phyloP scores from a whole-genome alignment of 1,140 invertebrate species.

The Caenorhabditis tropicalis region DNA sequence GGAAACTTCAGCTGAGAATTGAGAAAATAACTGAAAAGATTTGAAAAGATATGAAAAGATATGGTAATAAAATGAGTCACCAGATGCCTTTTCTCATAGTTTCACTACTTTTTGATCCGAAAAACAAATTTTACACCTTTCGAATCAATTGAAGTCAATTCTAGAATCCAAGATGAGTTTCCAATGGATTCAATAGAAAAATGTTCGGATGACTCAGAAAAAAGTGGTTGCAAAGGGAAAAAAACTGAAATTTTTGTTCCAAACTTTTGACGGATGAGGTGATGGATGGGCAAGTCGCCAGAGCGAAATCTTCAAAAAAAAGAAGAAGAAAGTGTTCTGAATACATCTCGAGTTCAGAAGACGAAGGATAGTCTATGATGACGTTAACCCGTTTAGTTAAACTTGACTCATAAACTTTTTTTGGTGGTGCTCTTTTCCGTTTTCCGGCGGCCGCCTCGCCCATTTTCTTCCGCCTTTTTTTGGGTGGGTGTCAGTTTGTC shows the following conservation, averaged over 20 bases:
- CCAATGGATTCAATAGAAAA: background rate
- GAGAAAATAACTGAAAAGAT: background rate
- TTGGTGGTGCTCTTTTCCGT: background rate
- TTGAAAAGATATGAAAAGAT: slow-evolving; percentile 13
- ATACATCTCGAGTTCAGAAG: background rate
- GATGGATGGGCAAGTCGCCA: slow-evolving; percentile 12
- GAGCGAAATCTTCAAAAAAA: background rate
- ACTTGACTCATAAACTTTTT: slow-evolving; percentile 23
- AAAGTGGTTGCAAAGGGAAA: background rate
- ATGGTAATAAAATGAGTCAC: slow-evolving; percentile 17
- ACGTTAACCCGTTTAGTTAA: slow-evolving; percentile 8
- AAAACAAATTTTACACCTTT: background rate
- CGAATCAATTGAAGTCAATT: too few relatives aligned
- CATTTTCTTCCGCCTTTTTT: slow-evolving; percentile 9
- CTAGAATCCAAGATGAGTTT: too few relatives aligned
- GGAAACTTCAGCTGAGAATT: background rate
- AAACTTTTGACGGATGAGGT: slow-evolving; percentile 11
- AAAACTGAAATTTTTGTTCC: background rate
- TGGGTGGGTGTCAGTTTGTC: slow-evolving; percentile 36
- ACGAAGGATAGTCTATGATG: background rate
- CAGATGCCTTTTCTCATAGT: background rate
- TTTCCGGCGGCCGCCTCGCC: slow-evolving; percentile 2
- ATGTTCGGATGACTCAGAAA: background rate
- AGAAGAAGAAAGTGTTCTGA: background rate
- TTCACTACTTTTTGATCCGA: background rate